phyloP scores from a whole-genome alignment of 2,888 invertebrate species.

The Malthinus flaveolus region DNA sequence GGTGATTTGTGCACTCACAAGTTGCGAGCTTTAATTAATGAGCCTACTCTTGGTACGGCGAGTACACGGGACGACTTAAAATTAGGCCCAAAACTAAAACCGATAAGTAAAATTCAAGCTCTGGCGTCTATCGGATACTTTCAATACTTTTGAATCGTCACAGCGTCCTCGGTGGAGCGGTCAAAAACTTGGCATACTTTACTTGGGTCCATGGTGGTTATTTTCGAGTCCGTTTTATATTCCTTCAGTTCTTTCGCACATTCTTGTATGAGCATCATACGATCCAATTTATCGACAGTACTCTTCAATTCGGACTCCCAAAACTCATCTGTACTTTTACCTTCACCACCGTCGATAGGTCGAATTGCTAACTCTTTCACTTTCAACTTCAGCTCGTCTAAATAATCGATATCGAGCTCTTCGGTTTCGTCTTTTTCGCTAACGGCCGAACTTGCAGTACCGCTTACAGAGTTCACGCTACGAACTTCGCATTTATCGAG shows the following conservation, averaged over 20 bases:
- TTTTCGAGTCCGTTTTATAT: constrained; percentile 30
- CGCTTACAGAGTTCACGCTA: constrained; percentile 60
- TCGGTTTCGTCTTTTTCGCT: constrained; percentile 56
- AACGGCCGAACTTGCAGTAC: constrained; percentile 56
- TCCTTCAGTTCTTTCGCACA: constrained; percentile 59
- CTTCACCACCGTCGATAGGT: constrained; percentile 71
- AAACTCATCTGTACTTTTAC: constrained; percentile 66
- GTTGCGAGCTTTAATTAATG: no score
- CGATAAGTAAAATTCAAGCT: no score
- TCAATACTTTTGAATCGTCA: no score
- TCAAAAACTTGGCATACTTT: no score
- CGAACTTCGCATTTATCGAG: constrained; percentile 62
- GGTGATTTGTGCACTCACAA: no score
- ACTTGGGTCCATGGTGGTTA: no score
- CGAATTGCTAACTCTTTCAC: constrained; percentile 74
- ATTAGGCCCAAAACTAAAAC: no score
- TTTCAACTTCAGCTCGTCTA: constrained; percentile 69
- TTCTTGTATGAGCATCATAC: constrained; percentile 69
- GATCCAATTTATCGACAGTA: constrained; percentile 77
- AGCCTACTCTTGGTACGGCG: no score
- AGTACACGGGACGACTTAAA: no score
- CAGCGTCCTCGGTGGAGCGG: no score
- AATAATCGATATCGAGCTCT: constrained; percentile 55
- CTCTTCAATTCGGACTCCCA: constrained; percentile 76
- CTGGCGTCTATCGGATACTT: no score